phyloP scores from a whole-genome alignment of 2,113 vertebrate species.

The Opisthocomus hoazin region DNA sequence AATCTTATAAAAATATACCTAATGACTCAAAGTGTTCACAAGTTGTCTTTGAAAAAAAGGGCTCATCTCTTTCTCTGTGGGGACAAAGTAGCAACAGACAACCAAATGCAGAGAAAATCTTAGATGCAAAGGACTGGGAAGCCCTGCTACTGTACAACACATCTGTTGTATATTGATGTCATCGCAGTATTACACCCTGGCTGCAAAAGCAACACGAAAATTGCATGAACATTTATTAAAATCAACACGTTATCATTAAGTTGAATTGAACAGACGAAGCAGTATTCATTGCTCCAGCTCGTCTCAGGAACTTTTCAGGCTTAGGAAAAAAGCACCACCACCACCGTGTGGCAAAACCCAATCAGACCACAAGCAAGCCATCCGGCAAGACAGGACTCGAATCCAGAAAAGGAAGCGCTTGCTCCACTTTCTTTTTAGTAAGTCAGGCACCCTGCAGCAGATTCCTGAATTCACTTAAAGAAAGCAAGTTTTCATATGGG shows the following conservation, averaged over 20 bases:
- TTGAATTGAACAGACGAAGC: neutral
- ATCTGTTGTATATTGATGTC: neutral
- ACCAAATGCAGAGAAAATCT: neutral
- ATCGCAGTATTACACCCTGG: neutral
- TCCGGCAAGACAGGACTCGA: neutral
- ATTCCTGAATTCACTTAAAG: rapidly evolving
- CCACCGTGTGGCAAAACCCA: conserved; percentile 64
- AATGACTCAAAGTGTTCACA: neutral
- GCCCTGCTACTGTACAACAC: neutral
- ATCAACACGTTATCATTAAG: neutral
- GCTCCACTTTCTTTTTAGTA: neutral
- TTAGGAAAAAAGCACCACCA: conserved; percentile 55
- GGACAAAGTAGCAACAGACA: neutral
- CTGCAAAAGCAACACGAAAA: conserved; percentile 31
- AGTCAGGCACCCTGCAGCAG: rapidly evolving
- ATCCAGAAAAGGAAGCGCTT: neutral
- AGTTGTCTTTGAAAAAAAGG: neutral
- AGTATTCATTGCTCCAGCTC: neutral
- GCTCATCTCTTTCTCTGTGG: neutral
- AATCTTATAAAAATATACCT: neutral
- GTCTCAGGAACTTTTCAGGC: neutral
- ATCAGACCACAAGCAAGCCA: neutral
- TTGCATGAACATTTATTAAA: neutral
- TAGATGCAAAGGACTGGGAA: neutral
- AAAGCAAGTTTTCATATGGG: rapidly evolving